phyloP scores from a whole-genome alignment of 2,888 invertebrate species.

The Bembecia ichneumoniformis region DNA sequence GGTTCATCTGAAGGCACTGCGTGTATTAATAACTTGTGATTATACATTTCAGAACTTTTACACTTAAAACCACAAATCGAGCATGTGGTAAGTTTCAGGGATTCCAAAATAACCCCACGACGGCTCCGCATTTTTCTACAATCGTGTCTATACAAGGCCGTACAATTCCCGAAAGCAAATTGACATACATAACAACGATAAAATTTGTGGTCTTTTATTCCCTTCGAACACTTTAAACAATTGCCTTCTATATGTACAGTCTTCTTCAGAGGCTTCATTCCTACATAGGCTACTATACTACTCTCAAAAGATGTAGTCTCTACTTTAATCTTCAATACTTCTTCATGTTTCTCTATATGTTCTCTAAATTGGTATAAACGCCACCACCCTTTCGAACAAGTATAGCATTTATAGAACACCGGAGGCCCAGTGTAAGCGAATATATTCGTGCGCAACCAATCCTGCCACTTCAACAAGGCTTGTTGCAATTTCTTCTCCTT shows the following conservation, averaged over 20 bases:
- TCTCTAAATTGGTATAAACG: not conserved
- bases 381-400: not conserved
- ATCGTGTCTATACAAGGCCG: not conserved
- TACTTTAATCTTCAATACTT: not conserved
- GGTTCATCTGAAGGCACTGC: not conserved
- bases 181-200: not conserved
- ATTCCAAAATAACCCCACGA: not conserved
- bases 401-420: not conserved
- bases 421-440: not conserved
- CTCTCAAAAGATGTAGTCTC: not conserved
- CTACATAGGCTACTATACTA: not conserved
- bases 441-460: not conserved
- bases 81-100: not conserved
- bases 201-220: not conserved
- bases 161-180: not conserved
- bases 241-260: not conserved
- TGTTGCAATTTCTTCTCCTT: not conserved
- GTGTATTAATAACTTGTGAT: not conserved
- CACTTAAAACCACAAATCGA: not conserved
- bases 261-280: not conserved
- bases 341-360: not conserved
- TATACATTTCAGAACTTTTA: not conserved
- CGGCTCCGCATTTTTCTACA: not conserved
- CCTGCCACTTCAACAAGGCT: not conserved
- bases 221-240: not conserved